Conservation (phyloP, 2,888 invertebrate species). For the Coenonympha arcania region DNA sequence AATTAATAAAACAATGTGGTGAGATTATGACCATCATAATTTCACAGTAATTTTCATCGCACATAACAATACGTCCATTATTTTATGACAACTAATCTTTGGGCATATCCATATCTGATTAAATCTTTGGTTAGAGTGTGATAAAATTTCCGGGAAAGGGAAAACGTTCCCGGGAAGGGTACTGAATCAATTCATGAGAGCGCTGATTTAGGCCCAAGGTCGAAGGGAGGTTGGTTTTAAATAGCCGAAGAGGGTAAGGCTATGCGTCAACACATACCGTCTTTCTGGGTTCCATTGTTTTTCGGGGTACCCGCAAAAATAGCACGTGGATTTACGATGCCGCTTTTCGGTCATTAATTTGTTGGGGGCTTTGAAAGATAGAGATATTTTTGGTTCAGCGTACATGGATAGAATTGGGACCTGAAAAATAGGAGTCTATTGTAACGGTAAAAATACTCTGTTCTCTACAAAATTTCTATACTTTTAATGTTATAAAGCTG, state of each 20-base stretch:
- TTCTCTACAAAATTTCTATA: too few relatives aligned
- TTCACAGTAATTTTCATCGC: too few relatives aligned
- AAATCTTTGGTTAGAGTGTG: too few relatives aligned
- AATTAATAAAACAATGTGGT: too few relatives aligned
- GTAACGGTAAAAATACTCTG: too few relatives aligned
- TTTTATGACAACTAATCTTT: too few relatives aligned
- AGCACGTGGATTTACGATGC: conserved; percentile 11
- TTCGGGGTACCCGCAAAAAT: conserved; percentile 16
- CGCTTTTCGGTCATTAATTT: conserved; percentile 13
- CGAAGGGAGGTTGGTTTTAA: conserved; percentile 42
- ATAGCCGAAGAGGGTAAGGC: conserved; percentile 45
- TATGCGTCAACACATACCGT: conserved; percentile 39
- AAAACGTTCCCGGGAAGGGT: conserved; percentile 20
- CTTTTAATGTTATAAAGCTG: too few relatives aligned
- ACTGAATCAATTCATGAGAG: conserved; percentile 27
- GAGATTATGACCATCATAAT: too few relatives aligned
- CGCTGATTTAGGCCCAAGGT: conserved; percentile 27
- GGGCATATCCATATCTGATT: too few relatives aligned
- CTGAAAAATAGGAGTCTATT: neutral
- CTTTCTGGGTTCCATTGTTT: conserved; percentile 36
- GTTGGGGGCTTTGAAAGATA: neutral
- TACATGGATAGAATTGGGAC: neutral
- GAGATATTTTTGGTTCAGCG: conserved; percentile 1
- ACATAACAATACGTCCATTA: too few relatives aligned
- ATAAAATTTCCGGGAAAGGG: conserved; percentile 24